These are phyloP conservation scores for Drosophila kuntzei DNA, from an alignment of 2,888 invertebrate genomes.

Conservation along the genomic window DNA sequence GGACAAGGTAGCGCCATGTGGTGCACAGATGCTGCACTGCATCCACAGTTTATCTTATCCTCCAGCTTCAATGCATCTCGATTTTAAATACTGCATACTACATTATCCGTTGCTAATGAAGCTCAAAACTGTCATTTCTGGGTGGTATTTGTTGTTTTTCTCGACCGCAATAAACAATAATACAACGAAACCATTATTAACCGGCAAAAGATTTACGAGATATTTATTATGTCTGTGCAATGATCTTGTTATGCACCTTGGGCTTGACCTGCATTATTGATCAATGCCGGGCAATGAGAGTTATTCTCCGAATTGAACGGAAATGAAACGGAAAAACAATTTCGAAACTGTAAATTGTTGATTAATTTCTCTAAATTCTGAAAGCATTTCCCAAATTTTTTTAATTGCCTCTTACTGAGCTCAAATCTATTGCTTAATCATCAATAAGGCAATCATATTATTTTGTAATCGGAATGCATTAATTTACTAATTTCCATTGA, in stretches of 20 bases:
- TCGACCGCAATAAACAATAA: conserved; percentile 46
- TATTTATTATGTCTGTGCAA: conserved; percentile 1
- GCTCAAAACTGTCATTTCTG: conserved; percentile 34
- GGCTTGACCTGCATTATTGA: conserved; percentile 15
- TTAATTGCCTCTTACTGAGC: conserved; percentile 22
- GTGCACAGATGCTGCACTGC: conserved; percentile 60
- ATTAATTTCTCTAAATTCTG: conserved; percentile 24
- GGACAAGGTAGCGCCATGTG: conserved; percentile 69
- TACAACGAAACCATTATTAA: conserved; percentile 32
- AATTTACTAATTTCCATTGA: conserved; percentile 21
- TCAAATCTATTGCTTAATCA: conserved; percentile 13
- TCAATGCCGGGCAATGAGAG: not conserved
- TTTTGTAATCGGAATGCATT: conserved; percentile 18
- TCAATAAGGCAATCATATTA: conserved; percentile 16
- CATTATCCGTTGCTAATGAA: conserved; percentile 29
- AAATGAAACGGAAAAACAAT: no score
- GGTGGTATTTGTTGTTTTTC: conserved; percentile 59
- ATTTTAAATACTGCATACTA: conserved; percentile 1
- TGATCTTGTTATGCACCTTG: conserved; percentile 37
- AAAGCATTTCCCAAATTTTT: conserved; percentile 16
- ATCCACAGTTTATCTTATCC: conserved; percentile 22
- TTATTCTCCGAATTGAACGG: not conserved
- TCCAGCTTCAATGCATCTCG: conserved; percentile 12
- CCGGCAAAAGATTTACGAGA: conserved; percentile 28
- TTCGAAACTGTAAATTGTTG: no score